Percentiles rank a stretch among this genome's conserved stretches.
phyloP scores from a whole-genome alignment of 2,888 invertebrate species.

The Drosophila nr. perissopoda region DNA sequence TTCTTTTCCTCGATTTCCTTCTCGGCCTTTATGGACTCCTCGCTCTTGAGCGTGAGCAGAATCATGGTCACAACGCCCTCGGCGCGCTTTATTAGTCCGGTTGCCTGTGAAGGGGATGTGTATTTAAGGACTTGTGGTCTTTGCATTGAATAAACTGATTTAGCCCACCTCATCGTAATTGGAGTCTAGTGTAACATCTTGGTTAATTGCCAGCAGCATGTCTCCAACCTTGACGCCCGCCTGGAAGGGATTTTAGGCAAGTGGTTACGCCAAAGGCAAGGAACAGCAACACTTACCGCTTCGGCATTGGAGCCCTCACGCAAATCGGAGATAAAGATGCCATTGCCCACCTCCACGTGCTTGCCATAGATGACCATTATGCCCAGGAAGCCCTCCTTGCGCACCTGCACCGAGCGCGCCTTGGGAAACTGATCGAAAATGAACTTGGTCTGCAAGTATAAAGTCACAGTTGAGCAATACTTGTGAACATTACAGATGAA shows the following conservation, averaged over 20 bases:
- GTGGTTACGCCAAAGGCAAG: conserved; percentile 85
- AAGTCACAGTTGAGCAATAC: not conserved
- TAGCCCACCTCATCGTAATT: conserved; percentile 93
- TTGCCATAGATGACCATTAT: conserved; percentile 98
- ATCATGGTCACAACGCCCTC: conserved; percentile 94
- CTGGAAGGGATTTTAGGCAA: conserved; percentile 85
- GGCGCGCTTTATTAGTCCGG: conserved; percentile 92
- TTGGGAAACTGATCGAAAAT: conserved; percentile 86
- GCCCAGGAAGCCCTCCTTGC: conserved; percentile 92
- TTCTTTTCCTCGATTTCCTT: conserved; percentile 84
- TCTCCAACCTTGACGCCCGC: conserved; percentile 98
- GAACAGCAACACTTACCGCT: conserved; percentile 86
- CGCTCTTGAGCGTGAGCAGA: conserved; percentile 92
- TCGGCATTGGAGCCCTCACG: conserved; percentile 96
- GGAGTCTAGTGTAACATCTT: conserved; percentile 94
- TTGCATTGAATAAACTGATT: rapidly evolving
- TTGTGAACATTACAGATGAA: not conserved
- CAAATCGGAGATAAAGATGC: conserved; percentile 96
- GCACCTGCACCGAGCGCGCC: conserved; percentile 90
- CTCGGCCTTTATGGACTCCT: conserved; percentile 88
- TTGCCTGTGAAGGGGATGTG: conserved; percentile 87
- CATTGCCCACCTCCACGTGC: conserved; percentile 95
- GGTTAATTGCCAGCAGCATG: conserved; percentile 98
- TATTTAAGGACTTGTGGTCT: not conserved
- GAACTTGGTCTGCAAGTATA: conserved; percentile 78